Percentiles rank a stretch among this genome's conserved stretches.
These are phyloP conservation scores for Lasius fuliginosus DNA, from an alignment of 2,888 invertebrate species.

Conservation along the genomic window DNA sequence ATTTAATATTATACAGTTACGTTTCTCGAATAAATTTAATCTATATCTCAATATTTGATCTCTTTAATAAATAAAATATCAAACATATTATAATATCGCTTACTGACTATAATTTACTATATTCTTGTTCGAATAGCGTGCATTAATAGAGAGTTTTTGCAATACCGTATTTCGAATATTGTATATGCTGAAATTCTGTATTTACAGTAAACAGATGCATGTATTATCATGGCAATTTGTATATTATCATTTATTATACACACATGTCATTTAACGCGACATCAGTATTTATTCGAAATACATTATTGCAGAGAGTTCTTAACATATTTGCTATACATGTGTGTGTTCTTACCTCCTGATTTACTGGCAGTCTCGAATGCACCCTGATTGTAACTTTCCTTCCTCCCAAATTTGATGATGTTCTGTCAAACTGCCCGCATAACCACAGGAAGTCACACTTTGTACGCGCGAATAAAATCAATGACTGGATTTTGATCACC, in stretches of 20 bases:
- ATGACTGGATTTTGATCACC: slow-evolving; percentile 51
- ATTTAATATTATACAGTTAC: background rate
- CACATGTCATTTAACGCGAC: background rate
- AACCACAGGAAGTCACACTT: slow-evolving; percentile 45
- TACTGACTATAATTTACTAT: background rate
- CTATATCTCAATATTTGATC: background rate
- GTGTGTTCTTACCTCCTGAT: slow-evolving; percentile 66
- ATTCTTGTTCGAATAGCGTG: background rate
- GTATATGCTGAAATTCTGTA: background rate
- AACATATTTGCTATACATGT: background rate
- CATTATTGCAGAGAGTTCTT: background rate
- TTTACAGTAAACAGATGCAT: background rate
- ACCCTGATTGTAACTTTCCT: slow-evolving; percentile 44
- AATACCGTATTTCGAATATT: background rate
- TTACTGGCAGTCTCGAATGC: slow-evolving; percentile 62
- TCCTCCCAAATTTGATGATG: slow-evolving; percentile 35
- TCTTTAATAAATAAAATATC: background rate
- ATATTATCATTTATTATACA: background rate
- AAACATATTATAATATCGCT: background rate
- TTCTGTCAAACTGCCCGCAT: slow-evolving; percentile 64
- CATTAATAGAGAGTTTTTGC: background rate
- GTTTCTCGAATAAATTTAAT: background rate
- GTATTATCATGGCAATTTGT: background rate
- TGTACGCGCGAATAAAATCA: slow-evolving; percentile 40
- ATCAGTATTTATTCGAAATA: slow-evolving; percentile 8